Conservation (phyloP, 1,140 invertebrate species). For the Holcopasites calliopsidis region DNA sequence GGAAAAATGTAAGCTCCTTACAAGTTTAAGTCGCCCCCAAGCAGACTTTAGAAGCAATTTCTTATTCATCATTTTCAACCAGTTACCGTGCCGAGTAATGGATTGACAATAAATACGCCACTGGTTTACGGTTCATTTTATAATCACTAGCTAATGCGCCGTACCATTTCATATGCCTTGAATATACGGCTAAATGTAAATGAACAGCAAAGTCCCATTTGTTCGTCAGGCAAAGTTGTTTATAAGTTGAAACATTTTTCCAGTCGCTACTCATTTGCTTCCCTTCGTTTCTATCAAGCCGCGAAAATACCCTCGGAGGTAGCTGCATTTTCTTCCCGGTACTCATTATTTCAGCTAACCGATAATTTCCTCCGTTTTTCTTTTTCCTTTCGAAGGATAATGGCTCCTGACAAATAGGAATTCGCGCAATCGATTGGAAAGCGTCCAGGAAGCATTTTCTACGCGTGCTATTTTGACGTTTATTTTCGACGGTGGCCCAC, state of each 20-base stretch:
- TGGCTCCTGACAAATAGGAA: neutral
- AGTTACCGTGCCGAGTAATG: too few species aligned
- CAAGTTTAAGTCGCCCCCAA: neutral
- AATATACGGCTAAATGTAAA: neutral
- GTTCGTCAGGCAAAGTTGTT: neutral
- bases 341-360: conserved; percentile 17
- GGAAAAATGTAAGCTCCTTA: neutral
- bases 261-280: neutral
- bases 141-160: too few species aligned
- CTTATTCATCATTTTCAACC: neutral
- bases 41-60: too few species aligned
- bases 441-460: neutral
- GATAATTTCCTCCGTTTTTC: neutral
- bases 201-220: neutral
- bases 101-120: too few species aligned
- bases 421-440: conserved; percentile 13
- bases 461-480: neutral
- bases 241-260: neutral
- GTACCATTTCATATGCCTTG: too few species aligned
- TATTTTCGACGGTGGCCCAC: neutral
- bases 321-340: neutral
- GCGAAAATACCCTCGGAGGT: neutral
- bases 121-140: neutral
- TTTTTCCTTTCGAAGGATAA: neutral
- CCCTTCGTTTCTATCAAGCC: neutral